Evolutionary conservation across 2,888 invertebrate genomes (phyloP), one percentile per base, ranked within the genome.

Genomic region (Hypselothyrea guttata): DNA sequence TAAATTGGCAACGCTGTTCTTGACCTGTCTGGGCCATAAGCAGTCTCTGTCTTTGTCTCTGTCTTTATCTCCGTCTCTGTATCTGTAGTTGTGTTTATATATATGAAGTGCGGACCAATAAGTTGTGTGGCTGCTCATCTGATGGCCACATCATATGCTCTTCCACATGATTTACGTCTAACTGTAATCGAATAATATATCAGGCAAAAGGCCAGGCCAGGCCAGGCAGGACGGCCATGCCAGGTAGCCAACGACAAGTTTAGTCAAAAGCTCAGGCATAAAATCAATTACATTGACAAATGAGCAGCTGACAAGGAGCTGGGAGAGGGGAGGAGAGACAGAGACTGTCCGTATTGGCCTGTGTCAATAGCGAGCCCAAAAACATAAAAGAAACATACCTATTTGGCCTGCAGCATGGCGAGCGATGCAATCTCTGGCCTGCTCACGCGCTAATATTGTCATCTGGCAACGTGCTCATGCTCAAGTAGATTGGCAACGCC

Each of bases 281-380:
- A 82, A 82, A 83, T 82, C 82, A 83, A 82, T 82, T 83, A 78
- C 78, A 74, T 78, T 82, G 83, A 82, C 83, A 82, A 82, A 83
- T 82, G 82, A 82, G 83, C 75, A 77, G 79, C 75, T 75, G 83
- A 83, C 82, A 82, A 75, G 81, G 51, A 70, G 58, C 57, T 62
- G 68, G 47, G 62, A 38, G 40, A 27, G 49, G 37, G 41, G 31
- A 31, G 27, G 13, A 15, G 22, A 2, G 5, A 5, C 22, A 4
- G 5, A 22, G 22, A 2, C 22, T 22, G 3, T n/a, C 46, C 51
- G 48, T 2, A 38, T 33, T 15, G 18, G 47, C 64, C 54, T 68
- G 58, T 78, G 73, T 75, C 75, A 73, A 56, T n/a, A 38, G 61
- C 61, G 68, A 45, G 54, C 58, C 78, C 69, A 69, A 75, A 78